These are phyloP conservation scores for Chrysogorgia sp. DNA, from an alignment of 92 coral and sea anemone species.

Conservation along the genomic window DNA sequence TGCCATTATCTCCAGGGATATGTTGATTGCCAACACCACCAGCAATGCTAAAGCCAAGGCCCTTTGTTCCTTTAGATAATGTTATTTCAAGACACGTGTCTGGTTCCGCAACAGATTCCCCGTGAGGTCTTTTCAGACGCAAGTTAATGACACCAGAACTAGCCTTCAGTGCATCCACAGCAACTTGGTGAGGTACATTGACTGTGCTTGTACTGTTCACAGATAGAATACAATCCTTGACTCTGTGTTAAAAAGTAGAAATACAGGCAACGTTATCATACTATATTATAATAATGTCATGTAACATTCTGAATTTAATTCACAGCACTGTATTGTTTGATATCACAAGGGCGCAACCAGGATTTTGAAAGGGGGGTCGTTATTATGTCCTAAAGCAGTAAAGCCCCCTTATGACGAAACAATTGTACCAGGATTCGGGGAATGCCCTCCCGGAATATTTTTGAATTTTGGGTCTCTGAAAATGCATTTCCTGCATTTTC, in stretches of 20 bases:
- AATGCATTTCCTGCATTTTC: too few relatives aligned
- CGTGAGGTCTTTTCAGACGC: constrained; percentile 46
- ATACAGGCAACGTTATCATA: not conserved
- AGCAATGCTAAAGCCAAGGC: constrained; percentile 98
- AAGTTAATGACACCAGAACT: constrained; percentile 88
- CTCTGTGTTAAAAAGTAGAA: constrained; percentile 47
- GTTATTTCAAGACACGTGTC: constrained; percentile 23
- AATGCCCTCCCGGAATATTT: too few relatives aligned
- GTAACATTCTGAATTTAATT: not conserved
- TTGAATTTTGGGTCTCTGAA: too few relatives aligned
- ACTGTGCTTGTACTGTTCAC: constrained; percentile 84
- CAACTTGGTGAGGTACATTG: constrained; percentile 84
- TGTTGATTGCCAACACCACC: constrained; percentile 98
- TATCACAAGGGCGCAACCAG: too few relatives aligned
- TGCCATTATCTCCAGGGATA: constrained; percentile 93
- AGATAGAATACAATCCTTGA: constrained; percentile 86
- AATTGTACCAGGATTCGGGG: too few relatives aligned
- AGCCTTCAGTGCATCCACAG: constrained; percentile 98
- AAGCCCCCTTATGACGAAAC: not conserved
- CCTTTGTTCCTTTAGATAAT: constrained; percentile 83
- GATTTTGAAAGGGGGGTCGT: not conserved
- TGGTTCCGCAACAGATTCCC: not conserved
- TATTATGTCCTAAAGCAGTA: not conserved
- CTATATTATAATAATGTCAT: not conserved
- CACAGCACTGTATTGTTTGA: too few relatives aligned